Base-by-base conservation (phyloP, 2,113 vertebrate genomes). In the Gadus macrocephalus region DNA sequence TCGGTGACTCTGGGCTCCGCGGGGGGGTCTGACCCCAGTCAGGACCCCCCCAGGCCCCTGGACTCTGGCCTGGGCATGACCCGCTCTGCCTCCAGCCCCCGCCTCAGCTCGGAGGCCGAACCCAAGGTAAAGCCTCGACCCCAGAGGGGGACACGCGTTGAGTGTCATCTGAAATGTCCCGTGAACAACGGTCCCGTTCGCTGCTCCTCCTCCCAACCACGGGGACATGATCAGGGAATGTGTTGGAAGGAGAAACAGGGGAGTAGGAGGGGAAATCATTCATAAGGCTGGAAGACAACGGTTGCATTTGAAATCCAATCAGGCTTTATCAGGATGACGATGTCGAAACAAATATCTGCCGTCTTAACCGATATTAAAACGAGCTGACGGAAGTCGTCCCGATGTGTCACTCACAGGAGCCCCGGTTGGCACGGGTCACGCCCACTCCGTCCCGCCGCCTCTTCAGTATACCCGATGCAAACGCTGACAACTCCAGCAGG, bases 61-160 rank as follows among this genome's bases (percentile, higher is more conserved):
- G 89, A 90, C 15, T 73, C 76, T 0, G 77, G 64, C 14, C 76
- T 85, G 9, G 88, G 89, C 53, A 92, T 93, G 89, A 87, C 84
- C 53, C 91, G 92, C 77, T 93, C 91, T 0, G 92, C 91, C 19
- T 93, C 92, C 64, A 93, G 92, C 68, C 92, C 92, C 28, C 89
- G 88, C 67, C 91, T 93, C 64, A 93, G 89, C 86, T 87, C 91
- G 0, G 91, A 92, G 42, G 67, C 85, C 0, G 91, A 93, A 64
- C 66, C 79, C 53, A 93, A 91, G 90, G 92, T 93, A 80, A 70
- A 0, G 35, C 42, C 31, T 35, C 0, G 31, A 1, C 55, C 55
- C 55, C 55, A 17, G 42, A 58, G 55, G 55, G n/a, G 42, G 42
- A 49, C 5, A 42, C 11, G 4, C 11, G 38, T 42, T 42, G 6